These are phyloP conservation scores for Boloria selene DNA, from an alignment of 2,888 invertebrate genomes.

Conservation along the genomic window DNA sequence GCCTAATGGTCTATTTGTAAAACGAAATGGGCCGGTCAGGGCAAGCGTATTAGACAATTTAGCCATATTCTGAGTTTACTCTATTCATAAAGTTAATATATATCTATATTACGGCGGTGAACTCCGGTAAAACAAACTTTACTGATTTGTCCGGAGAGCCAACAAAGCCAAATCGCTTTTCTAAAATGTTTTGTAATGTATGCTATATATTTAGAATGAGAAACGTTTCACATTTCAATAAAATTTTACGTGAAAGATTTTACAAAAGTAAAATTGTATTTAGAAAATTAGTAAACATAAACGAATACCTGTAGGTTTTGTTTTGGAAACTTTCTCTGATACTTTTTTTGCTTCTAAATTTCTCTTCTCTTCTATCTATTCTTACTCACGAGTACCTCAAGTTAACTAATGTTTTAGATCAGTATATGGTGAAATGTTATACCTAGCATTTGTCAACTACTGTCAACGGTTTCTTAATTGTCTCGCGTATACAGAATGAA, in stretches of 20 bases:
- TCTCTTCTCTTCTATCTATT: too few relatives aligned
- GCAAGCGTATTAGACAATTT: conserved; percentile 76
- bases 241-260: neutral
- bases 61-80: conserved; percentile 72
- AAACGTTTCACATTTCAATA: neutral
- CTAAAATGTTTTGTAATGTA: conserved; percentile 14
- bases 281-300: too few relatives aligned
- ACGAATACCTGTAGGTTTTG: too few relatives aligned
- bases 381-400: too few relatives aligned
- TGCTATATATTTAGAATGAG: neutral
- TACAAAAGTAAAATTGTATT: too few relatives aligned
- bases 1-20: conserved; percentile 82
- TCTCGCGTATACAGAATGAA: too few relatives aligned
- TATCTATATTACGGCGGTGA: conserved; percentile 37
- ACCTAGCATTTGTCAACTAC: too few relatives aligned
- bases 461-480: too few relatives aligned
- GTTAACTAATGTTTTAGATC: too few relatives aligned
- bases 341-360: too few relatives aligned
- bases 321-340: too few relatives aligned
- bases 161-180: conserved; percentile 17
- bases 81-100: conserved; percentile 48
- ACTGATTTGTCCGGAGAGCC: conserved; percentile 22
- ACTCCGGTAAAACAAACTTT: conserved; percentile 34
- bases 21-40: conserved; percentile 76
- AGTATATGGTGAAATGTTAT: too few relatives aligned